Evolutionary conservation across 2,797 vertebrate species (phyloP).

Genomic region (Scolopax rusticola): DNA sequence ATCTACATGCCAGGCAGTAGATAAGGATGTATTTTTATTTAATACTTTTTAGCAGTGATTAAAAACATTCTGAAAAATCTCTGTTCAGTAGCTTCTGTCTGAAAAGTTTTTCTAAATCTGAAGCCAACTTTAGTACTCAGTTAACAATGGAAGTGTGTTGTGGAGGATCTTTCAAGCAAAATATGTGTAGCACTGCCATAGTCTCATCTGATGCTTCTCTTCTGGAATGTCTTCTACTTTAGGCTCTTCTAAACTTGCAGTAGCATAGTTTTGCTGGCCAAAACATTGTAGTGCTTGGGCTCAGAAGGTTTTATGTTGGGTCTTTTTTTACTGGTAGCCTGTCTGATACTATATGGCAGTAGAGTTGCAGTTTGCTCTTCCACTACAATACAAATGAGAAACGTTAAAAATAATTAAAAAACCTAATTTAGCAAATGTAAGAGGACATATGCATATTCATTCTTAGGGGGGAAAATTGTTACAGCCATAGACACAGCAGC

Average conservation of each 20-base stretch:
- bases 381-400: background rate
- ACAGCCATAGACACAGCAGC: background rate
- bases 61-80: slow-evolving; percentile 4
- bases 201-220: background rate
- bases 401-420: background rate
- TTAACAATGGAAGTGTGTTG: background rate
- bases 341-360: background rate
- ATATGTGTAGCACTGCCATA: background rate
- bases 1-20: background rate
- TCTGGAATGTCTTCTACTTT: background rate
- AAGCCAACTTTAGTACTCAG: background rate
- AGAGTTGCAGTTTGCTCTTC: background rate
- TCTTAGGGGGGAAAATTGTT: background rate
- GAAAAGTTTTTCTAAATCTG: background rate
- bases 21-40: background rate
- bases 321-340: background rate
- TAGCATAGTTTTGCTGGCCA: background rate
- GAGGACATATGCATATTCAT: background rate
- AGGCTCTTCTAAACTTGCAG: background rate
- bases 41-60: background rate
- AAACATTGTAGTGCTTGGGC: background rate
- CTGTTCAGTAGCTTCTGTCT: background rate
- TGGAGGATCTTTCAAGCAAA: background rate
- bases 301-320: background rate
- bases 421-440: background rate